Evolutionary conservation across 2,888 invertebrate genomes (phyloP).

Genomic region (Trachelus troglodyta): DNA sequence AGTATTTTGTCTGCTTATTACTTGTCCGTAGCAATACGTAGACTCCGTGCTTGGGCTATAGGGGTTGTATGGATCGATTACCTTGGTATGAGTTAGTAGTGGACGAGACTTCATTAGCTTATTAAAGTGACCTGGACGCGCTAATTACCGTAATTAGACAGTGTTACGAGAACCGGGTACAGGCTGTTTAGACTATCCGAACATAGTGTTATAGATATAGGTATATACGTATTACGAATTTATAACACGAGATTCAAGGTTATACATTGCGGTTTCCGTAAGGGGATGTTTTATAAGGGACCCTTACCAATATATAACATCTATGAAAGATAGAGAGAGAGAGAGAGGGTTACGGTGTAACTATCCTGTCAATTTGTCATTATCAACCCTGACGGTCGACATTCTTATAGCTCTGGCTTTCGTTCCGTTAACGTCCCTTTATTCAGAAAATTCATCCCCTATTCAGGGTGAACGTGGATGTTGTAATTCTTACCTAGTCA

Average conservation of each 20-base stretch:
- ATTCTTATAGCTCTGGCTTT: not conserved
- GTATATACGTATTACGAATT: not conserved
- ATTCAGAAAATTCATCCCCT: not conserved
- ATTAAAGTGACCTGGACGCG: not conserved
- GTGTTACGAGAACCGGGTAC: not conserved
- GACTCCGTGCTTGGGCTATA: not conserved
- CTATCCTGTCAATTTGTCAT: constrained; percentile 51
- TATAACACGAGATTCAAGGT: not conserved
- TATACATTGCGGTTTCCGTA: not conserved
- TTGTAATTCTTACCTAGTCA: not conserved
- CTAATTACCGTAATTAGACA: not conserved
- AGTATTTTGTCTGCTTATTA: too few species aligned
- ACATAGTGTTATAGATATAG: not conserved
- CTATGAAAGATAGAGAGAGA: not conserved
- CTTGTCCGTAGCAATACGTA: too few species aligned
- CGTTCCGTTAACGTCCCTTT: not conserved
- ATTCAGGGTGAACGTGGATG: not conserved
- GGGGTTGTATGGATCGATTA: not conserved
- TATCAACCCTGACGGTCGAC: constrained; percentile 38
- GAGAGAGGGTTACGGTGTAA: not conserved
- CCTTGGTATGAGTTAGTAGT: constrained; percentile 3
- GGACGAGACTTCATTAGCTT: constrained; percentile 6
- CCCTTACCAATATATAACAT: not conserved
- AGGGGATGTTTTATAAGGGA: not conserved
- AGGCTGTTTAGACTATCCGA: not conserved